A percentile compares a stretch with the other conserved stretches of the same genome.
Evolutionary conservation across 1,140 invertebrate species (phyloP).

Genomic region (Drosophila neocordata): DNA sequence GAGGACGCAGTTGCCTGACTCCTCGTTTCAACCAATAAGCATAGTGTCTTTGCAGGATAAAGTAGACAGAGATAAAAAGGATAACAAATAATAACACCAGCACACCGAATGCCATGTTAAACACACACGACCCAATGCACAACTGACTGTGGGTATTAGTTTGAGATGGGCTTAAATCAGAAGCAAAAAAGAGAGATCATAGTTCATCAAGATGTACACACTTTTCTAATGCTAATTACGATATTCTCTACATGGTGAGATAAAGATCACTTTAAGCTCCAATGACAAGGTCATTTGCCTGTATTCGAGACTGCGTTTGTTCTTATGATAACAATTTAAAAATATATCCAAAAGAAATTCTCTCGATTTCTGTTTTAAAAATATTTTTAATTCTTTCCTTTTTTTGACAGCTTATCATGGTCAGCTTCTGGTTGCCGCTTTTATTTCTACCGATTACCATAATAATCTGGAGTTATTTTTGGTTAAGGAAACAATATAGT

Average conservation of each 20-base stretch:
- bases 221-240: constrained; percentile 25
- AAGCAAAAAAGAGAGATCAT: not conserved
- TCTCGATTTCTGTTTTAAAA: not conserved
- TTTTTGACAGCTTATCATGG: not conserved
- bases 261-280: not conserved
- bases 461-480: constrained; percentile 28
- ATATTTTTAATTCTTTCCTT: not conserved
- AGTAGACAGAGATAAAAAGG: constrained; percentile 24
- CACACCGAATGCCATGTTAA: constrained; percentile 41
- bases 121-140: not conserved
- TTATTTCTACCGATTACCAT: constrained; percentile 21
- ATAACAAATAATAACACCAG: constrained; percentile 17
- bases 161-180: constrained; percentile 20
- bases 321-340: too few relatives aligned
- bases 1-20: constrained; percentile 76
- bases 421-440: constrained; percentile 10
- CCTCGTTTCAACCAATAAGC: constrained; percentile 80
- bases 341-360: too few relatives aligned
- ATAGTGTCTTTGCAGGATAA: constrained; percentile 49
- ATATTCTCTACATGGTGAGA: not conserved
- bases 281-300: constrained; percentile 6
- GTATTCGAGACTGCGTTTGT: too few relatives aligned
- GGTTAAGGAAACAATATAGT: constrained; percentile 44
- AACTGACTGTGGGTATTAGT: constrained; percentile 10
- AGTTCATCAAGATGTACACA: constrained; percentile 35